These are phyloP conservation scores for Aproaerema taeniolella DNA, from an alignment of 2,888 invertebrate genomes.

Conservation along the genomic window DNA sequence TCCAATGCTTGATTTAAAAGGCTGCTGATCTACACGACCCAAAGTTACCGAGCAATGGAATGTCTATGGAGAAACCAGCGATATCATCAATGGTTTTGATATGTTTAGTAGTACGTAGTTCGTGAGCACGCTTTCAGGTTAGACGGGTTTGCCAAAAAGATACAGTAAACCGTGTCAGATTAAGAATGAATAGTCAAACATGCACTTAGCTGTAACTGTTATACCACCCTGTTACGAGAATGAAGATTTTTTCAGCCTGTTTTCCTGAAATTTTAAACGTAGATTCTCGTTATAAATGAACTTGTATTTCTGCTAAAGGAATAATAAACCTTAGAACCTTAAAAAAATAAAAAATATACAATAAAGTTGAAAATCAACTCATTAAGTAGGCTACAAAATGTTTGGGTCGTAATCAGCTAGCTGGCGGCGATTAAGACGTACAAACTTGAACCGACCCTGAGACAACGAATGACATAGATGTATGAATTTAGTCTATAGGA, in stretches of 20 bases:
- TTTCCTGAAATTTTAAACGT: neutral
- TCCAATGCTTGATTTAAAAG: neutral
- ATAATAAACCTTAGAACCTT: conserved; percentile 35
- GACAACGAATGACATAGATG: conserved; percentile 37
- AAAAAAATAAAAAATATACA: conserved; percentile 23
- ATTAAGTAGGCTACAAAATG: conserved; percentile 57
- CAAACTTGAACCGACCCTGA: conserved; percentile 54
- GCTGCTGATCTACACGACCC: neutral
- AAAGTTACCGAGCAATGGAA: neutral
- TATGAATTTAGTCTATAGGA: conserved; percentile 27
- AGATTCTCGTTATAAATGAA: conserved; percentile 17
- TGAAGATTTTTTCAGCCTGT: conserved; percentile 34
- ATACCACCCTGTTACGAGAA: conserved; percentile 18
- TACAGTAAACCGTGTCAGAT: conserved; percentile 48
- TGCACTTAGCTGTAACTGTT: conserved; percentile 47
- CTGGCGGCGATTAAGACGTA: conserved; percentile 62
- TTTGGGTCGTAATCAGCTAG: conserved; percentile 59
- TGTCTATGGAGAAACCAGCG: neutral
- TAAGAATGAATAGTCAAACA: conserved; percentile 64
- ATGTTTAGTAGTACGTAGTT: conserved; percentile 15
- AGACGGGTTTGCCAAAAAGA: conserved; percentile 59
- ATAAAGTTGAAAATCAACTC: conserved; percentile 52
- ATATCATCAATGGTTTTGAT: neutral
- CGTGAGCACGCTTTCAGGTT: conserved; percentile 32
- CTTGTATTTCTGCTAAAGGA: conserved; percentile 18